Evolutionary conservation across 2,113 vertebrate genomes (phyloP).

Genomic region (Grallaria varia): DNA sequence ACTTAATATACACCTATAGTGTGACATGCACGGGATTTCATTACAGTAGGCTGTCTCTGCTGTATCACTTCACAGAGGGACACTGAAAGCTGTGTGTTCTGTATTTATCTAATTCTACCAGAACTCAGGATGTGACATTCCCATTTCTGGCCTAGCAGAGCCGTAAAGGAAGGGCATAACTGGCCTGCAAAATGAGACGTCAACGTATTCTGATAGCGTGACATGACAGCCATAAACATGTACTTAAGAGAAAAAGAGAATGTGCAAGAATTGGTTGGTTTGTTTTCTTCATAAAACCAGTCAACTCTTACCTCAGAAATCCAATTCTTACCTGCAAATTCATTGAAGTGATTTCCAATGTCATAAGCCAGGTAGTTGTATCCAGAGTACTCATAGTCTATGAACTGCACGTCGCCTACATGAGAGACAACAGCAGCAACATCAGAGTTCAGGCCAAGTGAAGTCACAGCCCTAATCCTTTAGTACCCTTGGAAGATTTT

Average conservation of each 20-base stretch:
- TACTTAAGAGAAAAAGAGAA: neutral
- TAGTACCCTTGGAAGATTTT: constrained; percentile 17
- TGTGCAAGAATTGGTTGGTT: accelerated
- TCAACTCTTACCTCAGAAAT: neutral
- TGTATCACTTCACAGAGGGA: neutral
- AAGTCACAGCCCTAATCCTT: constrained; percentile 25
- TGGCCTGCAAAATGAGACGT: neutral
- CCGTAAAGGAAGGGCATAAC: neutral
- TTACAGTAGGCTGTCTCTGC: neutral
- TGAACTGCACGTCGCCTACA: constrained; percentile 93
- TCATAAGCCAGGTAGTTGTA: constrained; percentile 99
- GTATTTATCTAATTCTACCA: neutral
- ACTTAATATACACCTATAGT: neutral
- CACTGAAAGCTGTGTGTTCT: neutral
- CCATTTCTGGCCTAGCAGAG: neutral
- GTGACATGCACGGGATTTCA: neutral
- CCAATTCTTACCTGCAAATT: constrained; percentile 90
- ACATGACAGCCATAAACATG: neutral
- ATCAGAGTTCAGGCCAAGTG: constrained; percentile 25
- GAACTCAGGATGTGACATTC: neutral
- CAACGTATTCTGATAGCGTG: neutral
- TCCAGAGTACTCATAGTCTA: constrained; percentile 98
- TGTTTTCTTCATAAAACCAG: neutral
- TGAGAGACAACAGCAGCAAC: constrained; percentile 78
- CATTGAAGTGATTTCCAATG: constrained; percentile 99